Base-by-base conservation (phyloP, 1,140 invertebrate species). In the Drosophila oshimai region DNA sequence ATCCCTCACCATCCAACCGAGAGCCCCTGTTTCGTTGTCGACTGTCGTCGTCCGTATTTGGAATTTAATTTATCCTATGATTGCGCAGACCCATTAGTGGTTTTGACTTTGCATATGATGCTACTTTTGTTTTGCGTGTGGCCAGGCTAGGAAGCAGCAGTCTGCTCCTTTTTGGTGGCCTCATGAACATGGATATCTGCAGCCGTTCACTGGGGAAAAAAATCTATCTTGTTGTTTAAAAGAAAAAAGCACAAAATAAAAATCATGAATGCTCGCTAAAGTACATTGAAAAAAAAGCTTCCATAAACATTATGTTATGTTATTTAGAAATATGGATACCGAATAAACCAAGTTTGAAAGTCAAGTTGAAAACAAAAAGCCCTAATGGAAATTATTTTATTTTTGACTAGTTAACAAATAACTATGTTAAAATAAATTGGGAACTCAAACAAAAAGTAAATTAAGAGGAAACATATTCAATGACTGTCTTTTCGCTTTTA, bases 1-100 rank as follows among this genome's bases (percentile, higher is more conserved):
- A 24, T 20, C 26, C 18, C 47, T 34, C 10, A 4, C 26, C 50
- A 20, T 6, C 24, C 18, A 22, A 31, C 7, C 12, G 20, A 61
- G 39, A 26, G 26, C 18, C 44, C 29, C 47, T 75, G 76, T 80
- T 64, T 75, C 77, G 75, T 71, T 60, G 74, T 58, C 50, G 62
- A 50, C 53, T 61, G 51, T 74, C 76, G 74, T 72, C 70, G 51
- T 68, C 44, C 73, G 68, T 87, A 88, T 87, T 88, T 77, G 83
- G 77, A 87, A 87, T 87, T 87, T 87, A 87, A 87, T 87, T 87
- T 87, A 87, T 87, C 83, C 81, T 87, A 87, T 87, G 81, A 87
- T 87, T 87, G 81, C 81, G 81, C 81, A 87, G 83, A 87, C 81
- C 81, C 81, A 87, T 87, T 87, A 88, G 81, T 87, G 83, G 81